Evolutionary conservation across 1,140 invertebrate species (phyloP).

Genomic region (Lordiphosa clarofinis): DNA sequence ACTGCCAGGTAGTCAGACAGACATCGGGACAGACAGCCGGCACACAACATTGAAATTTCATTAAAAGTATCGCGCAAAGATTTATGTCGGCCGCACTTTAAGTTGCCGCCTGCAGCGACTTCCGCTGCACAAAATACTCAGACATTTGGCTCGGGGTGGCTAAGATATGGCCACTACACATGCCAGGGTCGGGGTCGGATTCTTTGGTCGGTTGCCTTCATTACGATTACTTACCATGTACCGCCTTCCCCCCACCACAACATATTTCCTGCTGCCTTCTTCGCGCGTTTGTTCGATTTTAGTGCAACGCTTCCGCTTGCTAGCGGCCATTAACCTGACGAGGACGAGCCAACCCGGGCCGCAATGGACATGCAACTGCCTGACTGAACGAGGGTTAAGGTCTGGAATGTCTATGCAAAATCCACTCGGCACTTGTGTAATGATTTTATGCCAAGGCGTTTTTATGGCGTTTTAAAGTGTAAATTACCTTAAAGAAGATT

Average conservation of each 20-base stretch:
- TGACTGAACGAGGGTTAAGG: slow-evolving; percentile 57
- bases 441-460: not conserved
- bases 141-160: slow-evolving; percentile 43
- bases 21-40: slow-evolving; percentile 14
- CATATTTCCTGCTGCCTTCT: slow-evolving; percentile 24
- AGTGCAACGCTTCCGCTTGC: slow-evolving; percentile 64
- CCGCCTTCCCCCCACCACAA: not conserved
- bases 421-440: slow-evolving; percentile 14
- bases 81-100: slow-evolving; percentile 68
- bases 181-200: slow-evolving; percentile 37
- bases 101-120: slow-evolving; percentile 61
- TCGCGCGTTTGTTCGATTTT: slow-evolving; percentile 71
- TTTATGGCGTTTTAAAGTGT: not conserved
- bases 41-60: slow-evolving; percentile 72
- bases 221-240: slow-evolving; percentile 29
- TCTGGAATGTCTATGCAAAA: slow-evolving; percentile 60
- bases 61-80: slow-evolving; percentile 68
- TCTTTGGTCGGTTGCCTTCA: slow-evolving; percentile 20
- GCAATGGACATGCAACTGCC: slow-evolving; percentile 61
- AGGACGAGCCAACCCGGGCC: slow-evolving; percentile 3
- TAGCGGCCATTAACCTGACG: slow-evolving; percentile 64
- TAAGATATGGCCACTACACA: slow-evolving; percentile 73
- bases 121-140: slow-evolving; percentile 67
- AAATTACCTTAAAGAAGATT: not conserved
- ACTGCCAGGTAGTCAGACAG: slow-evolving; percentile 14